These are phyloP conservation scores for Scylla paramamosain DNA, from an alignment of 1,140 invertebrate genomes.

Conservation along the genomic window DNA sequence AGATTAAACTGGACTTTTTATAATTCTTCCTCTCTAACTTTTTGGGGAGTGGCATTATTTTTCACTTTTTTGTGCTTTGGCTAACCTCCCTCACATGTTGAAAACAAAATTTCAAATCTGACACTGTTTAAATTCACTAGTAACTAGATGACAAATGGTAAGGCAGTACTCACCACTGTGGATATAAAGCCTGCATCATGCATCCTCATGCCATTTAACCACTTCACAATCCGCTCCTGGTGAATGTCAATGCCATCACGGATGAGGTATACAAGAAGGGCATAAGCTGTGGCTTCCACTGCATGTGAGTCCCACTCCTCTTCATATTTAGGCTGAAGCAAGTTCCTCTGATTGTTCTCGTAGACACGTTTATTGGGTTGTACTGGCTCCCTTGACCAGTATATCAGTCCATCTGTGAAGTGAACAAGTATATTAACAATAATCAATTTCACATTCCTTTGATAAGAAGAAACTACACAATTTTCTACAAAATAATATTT, in stretches of 20 bases:
- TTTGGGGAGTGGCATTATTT: too few species aligned
- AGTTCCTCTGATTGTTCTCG: constrained; percentile 82
- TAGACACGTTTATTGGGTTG: constrained; percentile 80
- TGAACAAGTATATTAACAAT: too few species aligned
- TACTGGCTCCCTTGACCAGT: constrained; percentile 81
- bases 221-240: constrained; percentile 82
- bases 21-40: too few species aligned
- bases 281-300: constrained; percentile 84
- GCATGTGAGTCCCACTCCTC: constrained; percentile 81
- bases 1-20: too few species aligned
- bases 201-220: constrained; percentile 84
- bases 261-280: constrained; percentile 82
- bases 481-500: neutral
- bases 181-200: constrained; percentile 84
- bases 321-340: constrained; percentile 80
- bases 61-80: too few species aligned
- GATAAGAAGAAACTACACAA: neutral
- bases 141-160: too few species aligned
- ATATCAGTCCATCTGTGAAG: constrained; percentile 81
- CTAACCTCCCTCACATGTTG: too few species aligned
- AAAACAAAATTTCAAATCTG: too few species aligned
- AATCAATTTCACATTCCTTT: constrained; percentile 22
- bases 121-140: too few species aligned
- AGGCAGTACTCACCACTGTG: constrained; percentile 81
- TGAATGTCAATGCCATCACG: constrained; percentile 81